Base-by-base conservation (phyloP, 2,797 vertebrate genomes). In the Denticeps clupeoides region DNA sequence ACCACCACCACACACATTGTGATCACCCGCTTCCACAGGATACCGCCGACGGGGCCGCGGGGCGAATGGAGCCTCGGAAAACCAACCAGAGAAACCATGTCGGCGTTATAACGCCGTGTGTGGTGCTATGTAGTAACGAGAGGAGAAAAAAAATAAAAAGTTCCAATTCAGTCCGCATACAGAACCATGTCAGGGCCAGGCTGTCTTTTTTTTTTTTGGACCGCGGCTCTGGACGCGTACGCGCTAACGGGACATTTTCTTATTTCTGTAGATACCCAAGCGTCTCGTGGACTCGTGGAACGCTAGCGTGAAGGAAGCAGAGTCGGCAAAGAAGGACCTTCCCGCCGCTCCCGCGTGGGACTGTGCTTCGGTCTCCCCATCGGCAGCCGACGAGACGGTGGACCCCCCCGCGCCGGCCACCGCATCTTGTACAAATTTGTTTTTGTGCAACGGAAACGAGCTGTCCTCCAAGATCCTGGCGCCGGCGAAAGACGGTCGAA, bases 281-380 rank as follows among this genome's bases (percentile, higher is more conserved):
- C 89, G 85, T 65, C 87, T 96, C 63, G 65, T 88, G 77, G 84
- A 86, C 49, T 82, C 88, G 15, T 99, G 95, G 95, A 86, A 90
- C 78, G 77, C 85, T 62, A 89, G 93, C 35, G 89, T 99, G 63
- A 56, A 78, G 42, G 89, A 92, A 71, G 91, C 93, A 2, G 89
- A 93, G 72, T 77, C 79, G 53, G 49, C 73, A 46, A 80, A 87
- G 56, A 70, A 83, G 51, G 12, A 19, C 60, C 76, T 52, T 40
- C 53, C 65, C n/a, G 19, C 40, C 19, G 45, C 67, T n/a, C 42
- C 62, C 44, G 67, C 69, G 27, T 60, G 59, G 46, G 67, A 73
- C 31, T 65, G 62, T 41, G 52, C 56, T 11, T n/a, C n/a, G n/a
- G 45, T 61, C 16, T 55, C 59, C 53, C 58, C 63, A 24, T 69